Evolutionary conservation across 2,797 vertebrate species (phyloP).

Genomic region (Dipus sagitta): DNA sequence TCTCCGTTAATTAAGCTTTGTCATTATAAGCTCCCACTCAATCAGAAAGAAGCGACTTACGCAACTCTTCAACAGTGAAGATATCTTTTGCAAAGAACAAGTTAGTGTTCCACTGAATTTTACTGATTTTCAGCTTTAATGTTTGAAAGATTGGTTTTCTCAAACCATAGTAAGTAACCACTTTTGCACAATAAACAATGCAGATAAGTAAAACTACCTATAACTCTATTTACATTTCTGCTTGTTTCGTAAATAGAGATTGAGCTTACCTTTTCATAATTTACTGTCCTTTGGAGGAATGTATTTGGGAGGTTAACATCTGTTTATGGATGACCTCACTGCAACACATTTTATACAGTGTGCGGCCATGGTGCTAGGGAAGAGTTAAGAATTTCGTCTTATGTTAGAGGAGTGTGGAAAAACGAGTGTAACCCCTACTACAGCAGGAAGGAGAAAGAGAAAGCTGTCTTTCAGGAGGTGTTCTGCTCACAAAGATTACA

Average conservation of each 20-base stretch:
- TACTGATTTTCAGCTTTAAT: conserved; percentile 4
- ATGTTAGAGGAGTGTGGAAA: neutral
- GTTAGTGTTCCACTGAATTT: neutral
- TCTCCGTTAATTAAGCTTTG: neutral
- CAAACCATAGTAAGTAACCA: neutral
- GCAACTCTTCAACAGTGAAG: neutral
- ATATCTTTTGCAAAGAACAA: neutral
- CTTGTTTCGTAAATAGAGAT: conserved; percentile 29
- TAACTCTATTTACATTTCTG: neutral
- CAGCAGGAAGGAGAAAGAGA: neutral
- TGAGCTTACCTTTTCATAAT: neutral
- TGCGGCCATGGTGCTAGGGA: neutral
- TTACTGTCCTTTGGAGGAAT: conserved; percentile 26
- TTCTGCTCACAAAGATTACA: neutral
- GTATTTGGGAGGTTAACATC: conserved; percentile 1
- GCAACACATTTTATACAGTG: neutral
- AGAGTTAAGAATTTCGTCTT: neutral
- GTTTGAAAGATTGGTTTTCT: neutral
- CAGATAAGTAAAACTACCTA: conserved; percentile 16
- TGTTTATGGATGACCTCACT: neutral
- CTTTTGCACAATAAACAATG: conserved; percentile 13
- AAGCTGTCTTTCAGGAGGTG: neutral
- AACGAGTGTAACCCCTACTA: neutral
- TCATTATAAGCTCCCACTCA: neutral
- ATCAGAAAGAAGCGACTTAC: neutral